Base-by-base conservation (phyloP, 2,797 vertebrate genomes). In the Coendou prehensilis region DNA sequence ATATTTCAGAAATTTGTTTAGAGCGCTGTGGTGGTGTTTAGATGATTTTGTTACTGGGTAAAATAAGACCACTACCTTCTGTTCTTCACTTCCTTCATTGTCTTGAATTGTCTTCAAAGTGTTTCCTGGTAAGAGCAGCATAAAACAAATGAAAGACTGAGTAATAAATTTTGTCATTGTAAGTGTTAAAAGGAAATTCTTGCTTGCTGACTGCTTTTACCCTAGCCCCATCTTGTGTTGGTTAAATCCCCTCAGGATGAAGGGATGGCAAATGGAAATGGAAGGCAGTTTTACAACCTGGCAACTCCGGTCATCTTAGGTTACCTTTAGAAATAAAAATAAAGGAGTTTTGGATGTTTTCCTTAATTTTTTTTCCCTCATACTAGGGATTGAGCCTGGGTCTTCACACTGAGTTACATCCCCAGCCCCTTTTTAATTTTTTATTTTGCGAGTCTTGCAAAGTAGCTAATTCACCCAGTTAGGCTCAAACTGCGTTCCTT, bases 1-100 rank as follows among this genome's bases (percentile, higher is more conserved):
- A 61, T 4, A 26, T 84, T 97, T 94, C 89, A 95, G 78, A 89
- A 79, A 41, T 93, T 93, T 91, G 90, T 59, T 92, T 67, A 73
- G 33, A 93, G 28, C 47, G 71, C 73, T 80, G 3, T 93, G 64
- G 18, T 91, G 4, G 89, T 93, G 5, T 92, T 94, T 30, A 86
- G 64, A 95, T 50, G 41, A 83, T 87, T 94, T 91, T 80, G 28
- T 96, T 75, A 73, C 9, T 95, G 50, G 45, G n/a, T 76, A 75
- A 86, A 89, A 61, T 45, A 85, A 82, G 56, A 83, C 8, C 8
- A 3, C 37, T 85, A 6, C 84, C 41, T 71, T 96, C 50, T 94
- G 26, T 89, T 86, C 54, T 47, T 83, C 41, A 37, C 10, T 92
- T 87, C 61, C 80, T 92, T 76, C 59, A 37, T 91, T 83, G n/a